Conservation (phyloP, 2,888 invertebrate genomes). For the Sphaerophoria taeniata region DNA sequence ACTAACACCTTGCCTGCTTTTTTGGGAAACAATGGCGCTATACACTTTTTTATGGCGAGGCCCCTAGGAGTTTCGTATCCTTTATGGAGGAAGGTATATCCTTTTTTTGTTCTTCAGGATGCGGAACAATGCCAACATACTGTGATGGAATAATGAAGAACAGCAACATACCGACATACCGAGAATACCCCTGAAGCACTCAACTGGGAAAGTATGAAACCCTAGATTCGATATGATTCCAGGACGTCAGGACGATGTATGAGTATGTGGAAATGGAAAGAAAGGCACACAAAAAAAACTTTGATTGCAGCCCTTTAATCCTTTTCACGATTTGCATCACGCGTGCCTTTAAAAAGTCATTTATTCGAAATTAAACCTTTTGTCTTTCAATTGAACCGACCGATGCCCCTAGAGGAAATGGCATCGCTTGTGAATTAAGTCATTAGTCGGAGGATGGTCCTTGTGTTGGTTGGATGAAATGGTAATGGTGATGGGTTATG, state of each 20-base stretch:
- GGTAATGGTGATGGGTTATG: background rate
- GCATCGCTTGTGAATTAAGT: conserved; percentile 65
- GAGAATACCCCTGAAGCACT: conserved; percentile 4
- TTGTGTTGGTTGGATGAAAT: conserved; percentile 5
- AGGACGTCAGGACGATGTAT: no score
- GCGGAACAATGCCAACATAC: conserved; percentile 46
- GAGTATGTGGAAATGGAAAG: background rate
- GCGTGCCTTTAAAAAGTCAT: conserved; percentile 65
- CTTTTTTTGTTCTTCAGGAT: conserved; percentile 15
- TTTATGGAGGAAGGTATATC: background rate
- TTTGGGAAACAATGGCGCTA: conserved; percentile 23
- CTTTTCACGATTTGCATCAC: conserved; percentile 50
- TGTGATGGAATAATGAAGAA: conserved; percentile 52
- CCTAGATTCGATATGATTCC: conserved; percentile 29
- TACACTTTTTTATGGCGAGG: conserved; percentile 30
- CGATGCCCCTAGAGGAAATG: conserved; percentile 55
- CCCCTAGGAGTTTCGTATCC: conserved; percentile 24
- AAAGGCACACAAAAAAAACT: conserved; percentile 5
- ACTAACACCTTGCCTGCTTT: conserved; percentile 32
- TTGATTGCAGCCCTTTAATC: conserved; percentile 32
- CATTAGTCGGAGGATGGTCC: conserved; percentile 62
- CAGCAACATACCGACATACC: conserved; percentile 10
- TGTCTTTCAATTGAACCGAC: conserved; percentile 58
- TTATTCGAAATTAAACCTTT: conserved; percentile 72
- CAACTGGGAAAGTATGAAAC: background rate